These are phyloP conservation scores for Lordiphosa fenestrarum DNA, from an alignment of 2,888 invertebrate species.

Conservation along the genomic window DNA sequence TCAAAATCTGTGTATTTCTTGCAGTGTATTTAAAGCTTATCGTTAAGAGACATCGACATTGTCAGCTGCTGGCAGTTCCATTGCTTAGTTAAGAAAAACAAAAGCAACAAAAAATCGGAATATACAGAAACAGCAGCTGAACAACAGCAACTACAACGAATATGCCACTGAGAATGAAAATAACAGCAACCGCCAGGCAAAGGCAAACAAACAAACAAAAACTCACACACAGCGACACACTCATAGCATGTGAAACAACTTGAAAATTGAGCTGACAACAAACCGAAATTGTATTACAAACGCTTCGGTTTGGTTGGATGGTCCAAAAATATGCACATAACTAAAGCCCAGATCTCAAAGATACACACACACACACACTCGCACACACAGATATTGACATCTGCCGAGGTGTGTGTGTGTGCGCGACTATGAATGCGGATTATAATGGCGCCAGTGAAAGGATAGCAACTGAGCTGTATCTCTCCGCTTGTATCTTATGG, in stretches of 20 bases:
- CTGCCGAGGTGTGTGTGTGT: constrained; percentile 36
- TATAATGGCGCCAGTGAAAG: constrained; percentile 48
- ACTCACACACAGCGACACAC: constrained; percentile 20
- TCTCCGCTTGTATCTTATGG: constrained; percentile 20
- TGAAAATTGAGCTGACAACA: constrained; percentile 76
- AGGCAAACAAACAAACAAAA: constrained; percentile 49
- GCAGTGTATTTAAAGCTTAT: constrained; percentile 25
- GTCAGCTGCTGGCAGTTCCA: constrained; percentile 47
- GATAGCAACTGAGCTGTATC: constrained; percentile 11
- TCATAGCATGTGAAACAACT: constrained; percentile 49
- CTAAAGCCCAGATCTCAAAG: constrained; percentile 52
- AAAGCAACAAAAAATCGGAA: constrained; percentile 15
- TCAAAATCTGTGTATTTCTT: too few species aligned
- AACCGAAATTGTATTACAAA: constrained; percentile 69
- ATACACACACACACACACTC: constrained; percentile 3
- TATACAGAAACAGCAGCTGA: constrained; percentile 28
- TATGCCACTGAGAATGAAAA: constrained; percentile 27
- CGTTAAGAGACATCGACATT: constrained; percentile 23
- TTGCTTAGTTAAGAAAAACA: constrained; percentile 29
- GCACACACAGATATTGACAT: constrained; percentile 16
- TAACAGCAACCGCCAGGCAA: constrained; percentile 46
- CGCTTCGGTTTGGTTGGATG: constrained; percentile 21
- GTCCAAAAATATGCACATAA: constrained; percentile 66
- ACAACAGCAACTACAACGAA: constrained; percentile 18
- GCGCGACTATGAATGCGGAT: constrained; percentile 62